Percentiles rank a stretch among this genome's conserved stretches.
Conservation (phyloP, 2,888 invertebrate species). For the Ephialtes manifestator region DNA sequence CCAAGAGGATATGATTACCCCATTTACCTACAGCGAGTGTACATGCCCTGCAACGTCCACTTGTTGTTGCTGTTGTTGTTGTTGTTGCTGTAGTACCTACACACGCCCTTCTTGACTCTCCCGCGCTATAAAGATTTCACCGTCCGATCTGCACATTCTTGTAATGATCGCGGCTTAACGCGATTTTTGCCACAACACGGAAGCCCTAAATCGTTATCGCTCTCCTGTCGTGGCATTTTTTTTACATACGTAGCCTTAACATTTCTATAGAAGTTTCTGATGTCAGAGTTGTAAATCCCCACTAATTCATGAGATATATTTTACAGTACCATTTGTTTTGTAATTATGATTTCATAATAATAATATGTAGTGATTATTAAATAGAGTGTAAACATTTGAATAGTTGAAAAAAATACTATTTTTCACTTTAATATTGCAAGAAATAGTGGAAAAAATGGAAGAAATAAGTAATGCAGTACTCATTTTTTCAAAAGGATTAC, state of each 20-base stretch:
- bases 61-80: background rate
- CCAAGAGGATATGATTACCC: constrained; percentile 51
- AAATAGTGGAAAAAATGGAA: too few species aligned
- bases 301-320: too few species aligned
- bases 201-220: background rate
- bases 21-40: constrained; percentile 54
- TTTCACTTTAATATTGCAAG: too few species aligned
- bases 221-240: background rate
- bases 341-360: too few species aligned
- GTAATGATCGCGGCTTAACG: constrained; percentile 23
- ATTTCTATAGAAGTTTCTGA: background rate
- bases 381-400: too few species aligned
- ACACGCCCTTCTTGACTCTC: background rate
- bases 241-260: background rate
- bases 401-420: too few species aligned
- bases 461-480: too few species aligned
- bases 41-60: constrained; percentile 5
- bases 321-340: too few species aligned
- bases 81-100: constrained; percentile 8
- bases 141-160: constrained; percentile 1
- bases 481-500: too few species aligned
- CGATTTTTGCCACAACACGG: background rate
- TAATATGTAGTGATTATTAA: too few species aligned
- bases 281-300: too few species aligned
- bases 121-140: constrained; percentile 1